Evolutionary conservation across 2,797 vertebrate species (phyloP).

Genomic region (Cuculus canorus): DNA sequence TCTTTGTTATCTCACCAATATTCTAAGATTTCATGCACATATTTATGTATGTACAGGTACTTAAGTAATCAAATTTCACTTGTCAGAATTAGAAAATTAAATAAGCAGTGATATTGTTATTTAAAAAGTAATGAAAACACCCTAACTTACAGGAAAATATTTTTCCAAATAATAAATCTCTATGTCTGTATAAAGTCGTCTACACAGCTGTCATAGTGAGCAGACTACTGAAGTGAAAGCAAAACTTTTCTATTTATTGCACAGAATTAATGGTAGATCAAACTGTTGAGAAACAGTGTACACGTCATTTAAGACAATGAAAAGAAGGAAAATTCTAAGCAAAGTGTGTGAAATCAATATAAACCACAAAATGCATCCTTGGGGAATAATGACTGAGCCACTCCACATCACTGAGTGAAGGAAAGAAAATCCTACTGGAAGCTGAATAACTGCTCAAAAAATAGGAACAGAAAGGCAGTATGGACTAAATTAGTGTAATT

Average conservation of each 20-base stretch:
- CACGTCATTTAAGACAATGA: background rate
- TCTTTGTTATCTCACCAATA: background rate
- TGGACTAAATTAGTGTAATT: background rate
- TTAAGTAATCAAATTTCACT: background rate
- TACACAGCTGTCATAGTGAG: background rate
- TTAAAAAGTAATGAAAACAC: background rate
- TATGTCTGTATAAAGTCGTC: background rate
- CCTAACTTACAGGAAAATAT: background rate
- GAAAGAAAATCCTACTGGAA: conserved; percentile 30
- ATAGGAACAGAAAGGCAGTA: background rate
- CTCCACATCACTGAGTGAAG: background rate
- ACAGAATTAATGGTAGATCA: background rate
- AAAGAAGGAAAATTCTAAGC: background rate
- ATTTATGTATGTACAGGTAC: background rate
- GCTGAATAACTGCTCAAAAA: background rate
- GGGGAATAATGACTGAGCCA: background rate
- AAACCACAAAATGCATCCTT: conserved; percentile 1
- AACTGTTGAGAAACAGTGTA: background rate
- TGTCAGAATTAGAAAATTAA: background rate
- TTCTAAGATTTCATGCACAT: background rate
- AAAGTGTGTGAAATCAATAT: background rate
- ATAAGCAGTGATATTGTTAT: background rate
- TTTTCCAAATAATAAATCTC: background rate
- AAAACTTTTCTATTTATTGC: background rate
- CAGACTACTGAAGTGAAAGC: background rate